Evolutionary conservation across 92 coral and sea anemone species (phyloP).

Genomic region (Phenganax marumi): DNA sequence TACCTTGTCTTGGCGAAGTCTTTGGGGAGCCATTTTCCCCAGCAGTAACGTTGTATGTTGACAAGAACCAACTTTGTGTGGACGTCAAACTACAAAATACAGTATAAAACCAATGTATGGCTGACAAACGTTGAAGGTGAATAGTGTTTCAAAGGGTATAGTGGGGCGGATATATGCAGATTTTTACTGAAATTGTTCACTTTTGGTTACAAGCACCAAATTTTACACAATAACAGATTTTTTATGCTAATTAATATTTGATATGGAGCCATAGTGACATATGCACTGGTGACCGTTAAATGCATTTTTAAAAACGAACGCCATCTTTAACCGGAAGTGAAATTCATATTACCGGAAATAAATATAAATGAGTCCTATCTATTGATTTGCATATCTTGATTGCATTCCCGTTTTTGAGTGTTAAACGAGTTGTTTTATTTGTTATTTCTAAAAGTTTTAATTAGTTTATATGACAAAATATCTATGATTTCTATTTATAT

Average conservation of each 20-base stretch:
- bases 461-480: too few species aligned
- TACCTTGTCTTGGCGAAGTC: too few species aligned
- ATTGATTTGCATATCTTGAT: neutral
- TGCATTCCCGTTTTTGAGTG: neutral
- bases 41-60: too few species aligned
- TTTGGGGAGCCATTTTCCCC: too few species aligned
- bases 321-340: conserved; percentile 8
- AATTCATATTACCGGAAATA: neutral
- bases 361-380: neutral
- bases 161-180: neutral
- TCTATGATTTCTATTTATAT: too few species aligned
- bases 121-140: too few species aligned
- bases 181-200: conserved; percentile 8
- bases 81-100: too few species aligned
- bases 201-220: conserved; percentile 17
- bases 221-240: conserved; percentile 2
- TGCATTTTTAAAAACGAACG: neutral
- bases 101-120: too few species aligned
- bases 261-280: conserved; percentile 4
- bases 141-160: too few species aligned
- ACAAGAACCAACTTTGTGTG: too few species aligned
- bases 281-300: neutral
- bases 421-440: neutral
- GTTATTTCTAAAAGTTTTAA: neutral
- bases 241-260: neutral